A percentile compares a stretch with the other conserved stretches of the same genome.
These are phyloP conservation scores for Eudyptes chrysolophus DNA, from an alignment of 2,113 vertebrate genomes.

Conservation along the genomic window DNA sequence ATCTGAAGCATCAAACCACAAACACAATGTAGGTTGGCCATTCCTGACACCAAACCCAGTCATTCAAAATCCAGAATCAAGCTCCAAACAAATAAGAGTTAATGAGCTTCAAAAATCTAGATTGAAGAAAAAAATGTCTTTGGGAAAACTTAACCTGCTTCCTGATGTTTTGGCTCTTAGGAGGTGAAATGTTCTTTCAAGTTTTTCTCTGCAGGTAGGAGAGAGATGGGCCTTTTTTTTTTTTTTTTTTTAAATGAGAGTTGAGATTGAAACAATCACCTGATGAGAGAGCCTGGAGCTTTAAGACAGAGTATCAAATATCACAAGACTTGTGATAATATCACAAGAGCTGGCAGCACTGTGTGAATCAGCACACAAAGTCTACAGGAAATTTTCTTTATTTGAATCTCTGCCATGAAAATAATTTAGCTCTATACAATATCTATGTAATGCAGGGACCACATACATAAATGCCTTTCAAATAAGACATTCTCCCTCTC, in stretches of 20 bases:
- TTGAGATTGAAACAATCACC: not conserved
- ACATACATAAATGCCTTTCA: not conserved
- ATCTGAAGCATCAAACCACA: not conserved
- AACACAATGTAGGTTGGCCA: not conserved
- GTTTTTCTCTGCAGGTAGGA: not conserved
- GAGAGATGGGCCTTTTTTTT: not conserved
- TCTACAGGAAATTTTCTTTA: not conserved
- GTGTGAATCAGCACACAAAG: not conserved
- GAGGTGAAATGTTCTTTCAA: not conserved
- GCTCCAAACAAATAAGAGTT: not conserved
- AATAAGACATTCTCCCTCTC: not conserved
- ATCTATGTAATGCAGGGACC: not conserved
- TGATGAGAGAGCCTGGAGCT: not conserved
- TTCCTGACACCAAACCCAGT: not conserved
- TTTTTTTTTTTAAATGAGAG: not conserved
- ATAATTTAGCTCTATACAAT: not conserved
- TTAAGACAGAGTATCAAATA: not conserved
- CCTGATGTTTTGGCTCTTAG: not conserved
- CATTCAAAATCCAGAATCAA: not conserved
- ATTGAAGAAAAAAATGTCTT: not conserved
- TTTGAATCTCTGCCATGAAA: constrained; percentile 2
- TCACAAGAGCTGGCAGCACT: not conserved
- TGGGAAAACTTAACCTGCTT: not conserved
- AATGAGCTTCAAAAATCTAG: not conserved
- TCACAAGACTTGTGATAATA: not conserved